These are phyloP conservation scores for Chlamydotis undulata DNA, from an alignment of 2,113 vertebrate genomes.

Conservation along the genomic window DNA sequence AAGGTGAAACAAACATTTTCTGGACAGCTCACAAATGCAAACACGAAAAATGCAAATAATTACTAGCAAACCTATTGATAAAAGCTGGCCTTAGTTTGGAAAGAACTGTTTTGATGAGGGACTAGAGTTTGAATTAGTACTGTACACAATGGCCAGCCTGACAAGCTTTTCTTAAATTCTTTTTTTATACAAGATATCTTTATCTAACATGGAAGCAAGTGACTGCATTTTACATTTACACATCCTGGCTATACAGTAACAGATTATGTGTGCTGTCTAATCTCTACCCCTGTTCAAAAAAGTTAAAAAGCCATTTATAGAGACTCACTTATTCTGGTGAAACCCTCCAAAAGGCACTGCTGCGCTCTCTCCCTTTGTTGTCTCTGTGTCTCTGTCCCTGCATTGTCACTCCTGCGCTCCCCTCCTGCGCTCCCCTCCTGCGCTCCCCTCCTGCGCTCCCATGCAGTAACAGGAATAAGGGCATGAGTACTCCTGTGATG, in stretches of 20 bases:
- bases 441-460: background rate
- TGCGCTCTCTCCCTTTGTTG: background rate
- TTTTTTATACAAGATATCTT: background rate
- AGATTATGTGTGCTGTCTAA: background rate
- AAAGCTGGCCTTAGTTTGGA: background rate
- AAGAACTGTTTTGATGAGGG: background rate
- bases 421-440: background rate
- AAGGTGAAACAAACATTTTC: background rate
- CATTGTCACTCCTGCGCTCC: background rate
- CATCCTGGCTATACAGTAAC: background rate
- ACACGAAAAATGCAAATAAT: background rate
- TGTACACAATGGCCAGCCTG: background rate
- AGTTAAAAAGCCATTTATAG: background rate
- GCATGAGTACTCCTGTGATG: background rate
- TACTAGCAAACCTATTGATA: background rate
- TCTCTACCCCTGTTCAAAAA: background rate
- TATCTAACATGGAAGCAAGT: background rate
- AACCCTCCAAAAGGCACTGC: background rate
- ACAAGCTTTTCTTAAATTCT: background rate
- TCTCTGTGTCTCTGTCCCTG: background rate
- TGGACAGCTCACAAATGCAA: background rate
- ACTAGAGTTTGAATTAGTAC: background rate
- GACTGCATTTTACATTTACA: background rate
- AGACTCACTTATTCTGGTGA: background rate
- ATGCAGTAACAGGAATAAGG: background rate